Evolutionary conservation across 2,113 vertebrate species (phyloP).

Genomic region (Pterocles gutturalis): DNA sequence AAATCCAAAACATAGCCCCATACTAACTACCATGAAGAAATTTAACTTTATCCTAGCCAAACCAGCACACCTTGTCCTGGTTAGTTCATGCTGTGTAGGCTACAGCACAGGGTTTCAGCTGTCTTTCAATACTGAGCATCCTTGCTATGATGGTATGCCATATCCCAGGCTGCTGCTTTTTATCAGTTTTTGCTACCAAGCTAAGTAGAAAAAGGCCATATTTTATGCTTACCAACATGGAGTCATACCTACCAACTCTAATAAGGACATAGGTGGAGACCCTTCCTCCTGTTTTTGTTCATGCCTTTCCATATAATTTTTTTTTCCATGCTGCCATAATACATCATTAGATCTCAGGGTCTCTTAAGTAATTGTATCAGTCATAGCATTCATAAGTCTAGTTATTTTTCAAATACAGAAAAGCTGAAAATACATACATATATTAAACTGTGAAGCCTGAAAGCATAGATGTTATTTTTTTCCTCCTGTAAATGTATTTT

Average conservation of each 20-base stretch:
- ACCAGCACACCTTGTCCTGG: too few species aligned
- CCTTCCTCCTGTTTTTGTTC: background rate
- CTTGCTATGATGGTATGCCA: accelerated
- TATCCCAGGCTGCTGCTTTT: background rate
- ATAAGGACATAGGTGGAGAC: background rate
- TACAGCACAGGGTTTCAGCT: background rate
- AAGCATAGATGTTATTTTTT: background rate
- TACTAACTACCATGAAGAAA: too few species aligned
- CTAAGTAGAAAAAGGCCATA: background rate
- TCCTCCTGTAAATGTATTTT: background rate
- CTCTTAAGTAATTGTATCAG: background rate
- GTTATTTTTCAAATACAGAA: background rate
- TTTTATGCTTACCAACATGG: background rate
- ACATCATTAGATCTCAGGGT: accelerated
- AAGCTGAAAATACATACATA: background rate
- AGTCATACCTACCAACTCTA: background rate
- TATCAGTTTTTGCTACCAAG: background rate
- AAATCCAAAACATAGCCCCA: too few species aligned
- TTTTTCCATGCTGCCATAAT: background rate
- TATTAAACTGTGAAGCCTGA: background rate
- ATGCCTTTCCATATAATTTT: background rate
- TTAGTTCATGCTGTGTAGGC: background rate
- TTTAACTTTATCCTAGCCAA: too few species aligned
- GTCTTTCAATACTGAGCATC: background rate
- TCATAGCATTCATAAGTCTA: background rate